These are phyloP conservation scores for Ramazzottius varieornatus DNA, from an alignment of 2,888 invertebrate genomes.

Conservation along the genomic window DNA sequence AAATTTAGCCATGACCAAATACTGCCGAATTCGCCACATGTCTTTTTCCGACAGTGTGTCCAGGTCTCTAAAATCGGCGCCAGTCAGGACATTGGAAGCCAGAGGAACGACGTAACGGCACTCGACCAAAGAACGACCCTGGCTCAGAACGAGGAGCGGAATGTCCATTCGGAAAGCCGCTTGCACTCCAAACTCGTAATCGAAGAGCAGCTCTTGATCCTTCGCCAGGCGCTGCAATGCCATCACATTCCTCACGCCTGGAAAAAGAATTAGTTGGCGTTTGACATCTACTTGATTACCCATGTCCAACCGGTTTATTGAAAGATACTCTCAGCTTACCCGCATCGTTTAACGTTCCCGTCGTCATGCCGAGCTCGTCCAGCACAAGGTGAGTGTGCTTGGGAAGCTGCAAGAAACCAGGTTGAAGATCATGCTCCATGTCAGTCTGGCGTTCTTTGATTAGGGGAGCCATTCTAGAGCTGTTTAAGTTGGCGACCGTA, in stretches of 20 bases:
- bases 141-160: neutral
- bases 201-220: neutral
- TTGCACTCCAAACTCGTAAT: neutral
- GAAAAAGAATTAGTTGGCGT: neutral
- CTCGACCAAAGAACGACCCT: neutral
- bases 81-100: neutral
- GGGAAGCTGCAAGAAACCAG: neutral
- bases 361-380: neutral
- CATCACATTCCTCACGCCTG: neutral
- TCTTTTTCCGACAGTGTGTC: neutral
- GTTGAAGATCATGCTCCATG: neutral
- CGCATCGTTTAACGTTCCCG: neutral
- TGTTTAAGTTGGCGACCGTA: neutral
- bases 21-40: neutral
- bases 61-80: neutral
- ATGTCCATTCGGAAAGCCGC: neutral
- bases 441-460: neutral
- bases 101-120: neutral
- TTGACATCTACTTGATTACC: neutral
- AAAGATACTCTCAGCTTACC: neutral
- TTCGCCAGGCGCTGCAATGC: neutral
- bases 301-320: neutral
- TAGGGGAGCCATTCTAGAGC: neutral
- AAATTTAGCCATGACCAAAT: neutral
- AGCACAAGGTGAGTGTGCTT: neutral